Evolutionary conservation across 2,797 vertebrate genomes (phyloP).

Genomic region (Mycteria americana): DNA sequence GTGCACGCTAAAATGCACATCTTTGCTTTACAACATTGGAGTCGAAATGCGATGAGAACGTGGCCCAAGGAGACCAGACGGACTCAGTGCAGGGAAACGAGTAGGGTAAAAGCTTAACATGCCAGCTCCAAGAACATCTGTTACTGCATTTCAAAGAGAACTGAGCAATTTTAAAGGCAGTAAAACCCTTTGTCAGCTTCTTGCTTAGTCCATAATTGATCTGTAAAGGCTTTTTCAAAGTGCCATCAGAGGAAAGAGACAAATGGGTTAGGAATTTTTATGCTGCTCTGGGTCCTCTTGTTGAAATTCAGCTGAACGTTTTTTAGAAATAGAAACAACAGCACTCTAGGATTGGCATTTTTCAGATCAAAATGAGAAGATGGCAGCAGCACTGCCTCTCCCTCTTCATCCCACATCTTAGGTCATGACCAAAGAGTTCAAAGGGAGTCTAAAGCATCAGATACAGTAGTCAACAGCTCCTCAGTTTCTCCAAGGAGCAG

Average conservation of each 20-base stretch:
- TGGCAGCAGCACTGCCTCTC: background rate
- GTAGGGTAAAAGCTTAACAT: background rate
- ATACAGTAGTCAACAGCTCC: background rate
- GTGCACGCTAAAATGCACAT: background rate
- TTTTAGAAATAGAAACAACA: background rate
- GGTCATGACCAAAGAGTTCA: background rate
- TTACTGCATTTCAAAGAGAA: background rate
- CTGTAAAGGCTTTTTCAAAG: background rate
- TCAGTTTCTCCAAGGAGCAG: background rate
- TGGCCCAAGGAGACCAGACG: background rate
- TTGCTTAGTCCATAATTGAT: conserved; percentile 3
- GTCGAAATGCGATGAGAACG: background rate
- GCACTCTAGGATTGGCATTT: background rate
- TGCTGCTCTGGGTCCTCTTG: background rate
- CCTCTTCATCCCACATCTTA: background rate
- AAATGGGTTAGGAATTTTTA: background rate
- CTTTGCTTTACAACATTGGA: background rate
- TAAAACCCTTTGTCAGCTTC: background rate
- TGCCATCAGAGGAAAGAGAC: background rate
- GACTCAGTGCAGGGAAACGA: background rate
- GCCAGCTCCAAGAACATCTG: background rate
- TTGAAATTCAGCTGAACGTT: background rate
- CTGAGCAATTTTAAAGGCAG: background rate
- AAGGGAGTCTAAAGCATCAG: background rate
- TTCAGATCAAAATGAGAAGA: background rate